Conservation (phyloP, 35 echinoderm and acorn worm genomes). For the Anneissia japonica region DNA sequence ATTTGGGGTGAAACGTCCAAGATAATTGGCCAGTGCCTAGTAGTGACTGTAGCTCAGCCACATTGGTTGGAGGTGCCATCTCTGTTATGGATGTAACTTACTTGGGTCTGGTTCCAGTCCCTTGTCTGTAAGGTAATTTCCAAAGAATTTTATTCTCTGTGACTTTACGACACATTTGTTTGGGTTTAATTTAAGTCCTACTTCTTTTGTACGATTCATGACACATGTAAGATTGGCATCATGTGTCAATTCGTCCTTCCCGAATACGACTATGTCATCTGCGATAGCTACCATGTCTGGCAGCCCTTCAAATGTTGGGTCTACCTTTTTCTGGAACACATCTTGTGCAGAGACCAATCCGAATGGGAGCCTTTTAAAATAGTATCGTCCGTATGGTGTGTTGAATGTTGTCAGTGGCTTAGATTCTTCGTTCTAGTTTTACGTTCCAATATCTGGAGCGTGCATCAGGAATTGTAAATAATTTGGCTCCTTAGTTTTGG, state of each 20-base stretch:
- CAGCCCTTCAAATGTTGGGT: not conserved
- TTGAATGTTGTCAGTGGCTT: not conserved
- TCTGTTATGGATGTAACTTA: not conserved
- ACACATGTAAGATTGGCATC: not conserved
- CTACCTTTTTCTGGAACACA: not conserved
- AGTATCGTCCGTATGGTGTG: constrained; percentile 3
- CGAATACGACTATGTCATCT: not conserved
- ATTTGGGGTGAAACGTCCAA: not conserved
- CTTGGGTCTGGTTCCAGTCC: not conserved
- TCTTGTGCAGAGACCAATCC: not conserved
- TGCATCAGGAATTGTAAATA: not conserved
- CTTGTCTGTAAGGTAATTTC: not conserved
- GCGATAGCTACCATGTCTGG: not conserved
- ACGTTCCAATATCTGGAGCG: not conserved
- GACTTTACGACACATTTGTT: not conserved
- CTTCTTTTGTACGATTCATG: not conserved
- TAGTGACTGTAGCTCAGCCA: not conserved
- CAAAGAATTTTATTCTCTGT: not conserved
- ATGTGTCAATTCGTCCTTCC: not conserved
- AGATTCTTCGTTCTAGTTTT: not conserved
- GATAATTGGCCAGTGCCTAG: not conserved
- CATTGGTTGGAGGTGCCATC: not conserved
- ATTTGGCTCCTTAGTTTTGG: not conserved
- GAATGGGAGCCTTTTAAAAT: not conserved
- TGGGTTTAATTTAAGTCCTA: constrained; percentile 1